Evolutionary conservation across 2,797 vertebrate genomes (phyloP).

Genomic region (Xiphorhynchus erythropygius): DNA sequence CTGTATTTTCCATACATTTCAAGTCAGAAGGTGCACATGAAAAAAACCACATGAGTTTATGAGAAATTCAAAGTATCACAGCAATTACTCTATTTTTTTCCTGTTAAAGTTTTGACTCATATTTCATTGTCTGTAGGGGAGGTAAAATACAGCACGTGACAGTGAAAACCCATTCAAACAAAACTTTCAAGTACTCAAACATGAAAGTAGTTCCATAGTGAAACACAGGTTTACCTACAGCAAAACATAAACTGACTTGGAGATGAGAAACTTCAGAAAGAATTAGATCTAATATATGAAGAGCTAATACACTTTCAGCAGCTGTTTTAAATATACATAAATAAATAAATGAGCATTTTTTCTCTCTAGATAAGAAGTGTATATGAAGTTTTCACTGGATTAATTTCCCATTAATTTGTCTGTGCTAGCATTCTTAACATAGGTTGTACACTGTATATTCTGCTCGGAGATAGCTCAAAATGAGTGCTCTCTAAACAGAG

Average conservation of each 20-base stretch:
- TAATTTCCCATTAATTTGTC: constrained; percentile 13
- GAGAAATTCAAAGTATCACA: not conserved
- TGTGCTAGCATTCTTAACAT: not conserved
- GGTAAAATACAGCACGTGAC: not conserved
- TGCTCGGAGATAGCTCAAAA: constrained; percentile 28
- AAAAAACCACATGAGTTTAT: rapidly evolving
- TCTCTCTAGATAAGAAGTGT: not conserved
- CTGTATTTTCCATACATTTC: not conserved
- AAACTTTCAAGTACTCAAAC: not conserved
- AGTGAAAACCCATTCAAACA: not conserved
- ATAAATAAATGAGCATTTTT: not conserved
- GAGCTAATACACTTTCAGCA: not conserved
- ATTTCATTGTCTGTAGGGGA: not conserved
- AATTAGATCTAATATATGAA: not conserved
- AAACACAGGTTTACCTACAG: not conserved
- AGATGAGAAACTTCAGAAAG: not conserved
- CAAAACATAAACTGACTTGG: not conserved
- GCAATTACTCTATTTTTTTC: not conserved
- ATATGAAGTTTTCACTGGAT: not conserved
- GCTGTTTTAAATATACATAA: not conserved
- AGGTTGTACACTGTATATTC: not conserved
- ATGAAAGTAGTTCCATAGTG: not conserved
- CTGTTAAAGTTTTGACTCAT: not conserved
- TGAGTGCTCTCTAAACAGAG: not conserved
- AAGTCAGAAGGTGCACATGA: not conserved